These are phyloP conservation scores for Sesia bembeciformis DNA, from an alignment of 2,888 invertebrate species.

Conservation along the genomic window DNA sequence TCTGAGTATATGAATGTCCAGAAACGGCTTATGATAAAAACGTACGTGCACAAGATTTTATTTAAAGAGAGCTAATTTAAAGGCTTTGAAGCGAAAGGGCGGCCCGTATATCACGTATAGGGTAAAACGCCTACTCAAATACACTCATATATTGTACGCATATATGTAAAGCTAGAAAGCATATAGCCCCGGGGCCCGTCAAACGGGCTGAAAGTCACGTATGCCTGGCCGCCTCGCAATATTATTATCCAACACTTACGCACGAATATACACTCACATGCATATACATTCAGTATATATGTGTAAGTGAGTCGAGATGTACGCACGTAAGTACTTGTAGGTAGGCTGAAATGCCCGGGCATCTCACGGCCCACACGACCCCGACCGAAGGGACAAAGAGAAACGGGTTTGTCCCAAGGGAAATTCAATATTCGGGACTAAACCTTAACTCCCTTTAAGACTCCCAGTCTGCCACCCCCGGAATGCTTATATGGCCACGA, in stretches of 20 bases:
- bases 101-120: slow-evolving; percentile 50
- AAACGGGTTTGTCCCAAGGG: slow-evolving; percentile 76
- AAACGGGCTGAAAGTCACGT: slow-evolving; percentile 68
- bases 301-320: slow-evolving; percentile 14
- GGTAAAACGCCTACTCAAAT: slow-evolving; percentile 47
- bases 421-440: slow-evolving; percentile 77
- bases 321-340: slow-evolving; percentile 10
- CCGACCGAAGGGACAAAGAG: slow-evolving; percentile 72
- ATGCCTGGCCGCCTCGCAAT: slow-evolving; percentile 61
- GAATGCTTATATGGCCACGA: slow-evolving; percentile 75
- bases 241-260: slow-evolving; percentile 71
- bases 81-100: slow-evolving; percentile 52
- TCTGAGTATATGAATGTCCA: too few relatives aligned
- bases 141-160: slow-evolving; percentile 22
- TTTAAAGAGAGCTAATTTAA: slow-evolving; percentile 67
- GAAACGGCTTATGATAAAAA: background rate
- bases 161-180: slow-evolving; percentile 30
- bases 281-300: slow-evolving; percentile 17
- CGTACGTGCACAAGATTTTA: slow-evolving; percentile 26
- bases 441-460: slow-evolving; percentile 74
- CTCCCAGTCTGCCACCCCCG: slow-evolving; percentile 69
- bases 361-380: slow-evolving; percentile 67
- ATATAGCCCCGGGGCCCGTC: slow-evolving; percentile 59
- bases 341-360: slow-evolving; percentile 54
- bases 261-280: slow-evolving; percentile 40